Percentiles rank a stretch among this genome's conserved stretches.
These are phyloP conservation scores for Myotis lucifugus DNA, from an alignment of 2,113 vertebrate species.

Conservation along the genomic window DNA sequence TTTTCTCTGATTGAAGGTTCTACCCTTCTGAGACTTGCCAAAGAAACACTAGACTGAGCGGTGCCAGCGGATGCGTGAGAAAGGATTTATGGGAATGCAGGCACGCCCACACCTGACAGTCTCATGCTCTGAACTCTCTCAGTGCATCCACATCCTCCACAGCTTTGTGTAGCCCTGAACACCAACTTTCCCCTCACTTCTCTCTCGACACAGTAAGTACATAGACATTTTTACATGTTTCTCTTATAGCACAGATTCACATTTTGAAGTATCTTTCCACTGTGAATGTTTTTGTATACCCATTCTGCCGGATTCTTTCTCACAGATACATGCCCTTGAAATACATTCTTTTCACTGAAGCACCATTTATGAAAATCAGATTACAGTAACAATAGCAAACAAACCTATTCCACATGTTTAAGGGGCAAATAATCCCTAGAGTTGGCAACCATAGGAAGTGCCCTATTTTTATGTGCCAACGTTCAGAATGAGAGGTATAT, in stretches of 20 bases:
- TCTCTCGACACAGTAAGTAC: not conserved
- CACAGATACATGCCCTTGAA: not conserved
- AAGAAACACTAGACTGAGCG: not conserved
- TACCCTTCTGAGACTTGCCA: not conserved
- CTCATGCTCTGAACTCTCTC: not conserved
- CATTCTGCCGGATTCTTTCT: not conserved
- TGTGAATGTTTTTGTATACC: conserved; percentile 7
- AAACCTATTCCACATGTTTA: not conserved
- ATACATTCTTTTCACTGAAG: not conserved
- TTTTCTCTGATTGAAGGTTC: not conserved
- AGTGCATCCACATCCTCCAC: not conserved
- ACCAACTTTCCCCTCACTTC: not conserved
- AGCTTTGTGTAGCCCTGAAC: not conserved
- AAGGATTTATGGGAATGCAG: not conserved
- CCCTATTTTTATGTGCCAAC: not conserved
- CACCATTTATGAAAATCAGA: conserved; percentile 27
- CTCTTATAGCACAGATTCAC: not conserved
- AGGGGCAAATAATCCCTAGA: not conserved
- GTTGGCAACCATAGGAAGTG: not conserved
- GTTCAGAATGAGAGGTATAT: not conserved
- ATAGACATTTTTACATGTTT: not conserved
- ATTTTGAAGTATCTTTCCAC: not conserved
- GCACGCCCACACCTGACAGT: not conserved
- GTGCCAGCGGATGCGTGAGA: not conserved
- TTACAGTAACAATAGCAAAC: not conserved